Conservation (phyloP, 2,113 vertebrate species). For the Tupaia chinensis region DNA sequence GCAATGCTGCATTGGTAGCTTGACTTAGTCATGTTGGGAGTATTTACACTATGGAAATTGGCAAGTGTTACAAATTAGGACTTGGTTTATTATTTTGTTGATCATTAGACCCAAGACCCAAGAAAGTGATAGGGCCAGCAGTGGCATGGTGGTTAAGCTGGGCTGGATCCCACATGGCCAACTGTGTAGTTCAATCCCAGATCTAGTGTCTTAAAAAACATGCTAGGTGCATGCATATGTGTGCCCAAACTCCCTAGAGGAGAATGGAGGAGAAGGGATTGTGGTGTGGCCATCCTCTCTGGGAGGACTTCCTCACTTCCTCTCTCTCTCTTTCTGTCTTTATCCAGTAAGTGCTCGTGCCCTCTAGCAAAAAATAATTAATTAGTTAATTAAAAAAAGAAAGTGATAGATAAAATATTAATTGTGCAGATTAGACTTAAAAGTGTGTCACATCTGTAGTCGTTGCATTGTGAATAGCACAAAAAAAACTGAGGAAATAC, state of each 20-base stretch:
- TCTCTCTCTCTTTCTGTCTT: too few species aligned
- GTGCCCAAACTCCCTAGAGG: too few species aligned
- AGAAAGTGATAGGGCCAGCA: not conserved
- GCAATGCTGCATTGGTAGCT: not conserved
- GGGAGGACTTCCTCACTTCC: too few species aligned
- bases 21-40: not conserved
- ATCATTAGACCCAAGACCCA: not conserved
- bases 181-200: too few species aligned
- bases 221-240: too few species aligned
- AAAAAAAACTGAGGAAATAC: not conserved
- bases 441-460: not conserved
- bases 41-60: not conserved
- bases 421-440: not conserved
- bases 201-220: too few species aligned
- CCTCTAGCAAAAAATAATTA: too few species aligned
- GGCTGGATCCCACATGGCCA: too few species aligned
- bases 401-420: conserved; percentile 15
- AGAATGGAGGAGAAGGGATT: too few species aligned
- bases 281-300: too few species aligned
- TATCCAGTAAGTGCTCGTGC: too few species aligned
- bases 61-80: not conserved
- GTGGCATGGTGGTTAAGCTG: too few species aligned
- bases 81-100: not conserved
- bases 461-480: not conserved
- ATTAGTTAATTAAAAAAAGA: not conserved